Conservation (phyloP, 2,888 invertebrate genomes). For the Minunthozetes semirufus region DNA sequence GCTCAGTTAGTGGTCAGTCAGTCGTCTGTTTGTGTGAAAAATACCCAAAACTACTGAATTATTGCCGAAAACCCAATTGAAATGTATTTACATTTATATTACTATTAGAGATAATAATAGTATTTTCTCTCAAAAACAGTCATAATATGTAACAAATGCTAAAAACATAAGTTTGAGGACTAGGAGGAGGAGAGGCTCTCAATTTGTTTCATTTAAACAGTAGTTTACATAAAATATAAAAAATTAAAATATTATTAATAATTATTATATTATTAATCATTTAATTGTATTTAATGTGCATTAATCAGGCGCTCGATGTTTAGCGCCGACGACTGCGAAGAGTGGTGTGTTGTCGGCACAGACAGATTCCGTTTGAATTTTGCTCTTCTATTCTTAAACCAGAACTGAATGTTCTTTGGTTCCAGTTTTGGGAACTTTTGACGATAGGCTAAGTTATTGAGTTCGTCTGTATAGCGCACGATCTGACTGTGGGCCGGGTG, state of each 20-base stretch:
- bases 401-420: conserved; percentile 98
- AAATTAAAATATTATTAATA: conserved; percentile 8
- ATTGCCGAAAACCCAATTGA: neutral
- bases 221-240: neutral
- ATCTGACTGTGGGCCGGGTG: conserved; percentile 46
- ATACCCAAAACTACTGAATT: conserved; percentile 24
- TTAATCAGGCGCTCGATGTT: conserved; percentile 38
- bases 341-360: conserved; percentile 10
- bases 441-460: conserved; percentile 46
- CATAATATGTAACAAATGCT: neutral
- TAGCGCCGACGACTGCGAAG: conserved; percentile 34
- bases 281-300: conserved; percentile 33
- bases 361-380: conserved; percentile 73
- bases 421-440: conserved; percentile 96
- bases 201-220: neutral
- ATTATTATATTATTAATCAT: neutral
- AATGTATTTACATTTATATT: conserved; percentile 20
- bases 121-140: conserved; percentile 6
- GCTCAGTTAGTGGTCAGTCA: neutral
- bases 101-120: neutral
- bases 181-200: conserved; percentile 29
- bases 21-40: conserved; percentile 1
- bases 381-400: conserved; percentile 98
- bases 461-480: conserved; percentile 45
- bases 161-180: conserved; percentile 20